These are phyloP conservation scores for Amphimallon solstitiale DNA, from an alignment of 2,888 invertebrate species.

Conservation along the genomic window DNA sequence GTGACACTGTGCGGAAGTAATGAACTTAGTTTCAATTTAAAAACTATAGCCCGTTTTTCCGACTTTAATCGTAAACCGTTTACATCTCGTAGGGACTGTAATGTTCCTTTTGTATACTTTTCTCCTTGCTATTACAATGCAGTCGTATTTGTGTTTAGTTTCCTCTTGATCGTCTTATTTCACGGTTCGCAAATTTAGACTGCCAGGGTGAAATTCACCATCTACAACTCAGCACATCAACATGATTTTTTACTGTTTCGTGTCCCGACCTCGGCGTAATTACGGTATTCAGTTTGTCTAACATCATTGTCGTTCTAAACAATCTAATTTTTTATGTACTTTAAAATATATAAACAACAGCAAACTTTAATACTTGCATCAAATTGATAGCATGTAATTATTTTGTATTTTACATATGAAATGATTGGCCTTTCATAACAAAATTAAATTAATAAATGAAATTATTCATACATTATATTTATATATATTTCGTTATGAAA, in stretches of 20 bases:
- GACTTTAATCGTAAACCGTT: conserved; percentile 30
- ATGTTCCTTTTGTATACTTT: conserved; percentile 8
- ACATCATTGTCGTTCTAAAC: not conserved
- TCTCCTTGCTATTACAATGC: not conserved
- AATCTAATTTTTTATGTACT: not conserved
- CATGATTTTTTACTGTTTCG: conserved; percentile 37
- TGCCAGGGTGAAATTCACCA: conserved; percentile 25
- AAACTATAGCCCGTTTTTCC: conserved; percentile 12
- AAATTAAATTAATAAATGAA: too few relatives aligned
- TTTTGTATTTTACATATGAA: too few relatives aligned
- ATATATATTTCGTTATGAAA: too few relatives aligned
- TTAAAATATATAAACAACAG: not conserved
- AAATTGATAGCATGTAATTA: not conserved
- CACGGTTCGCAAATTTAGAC: conserved; percentile 59
- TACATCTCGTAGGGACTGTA: conserved; percentile 27
- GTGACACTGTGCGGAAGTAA: conserved; percentile 2
- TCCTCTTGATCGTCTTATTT: conserved; percentile 61
- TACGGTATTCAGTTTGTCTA: conserved; percentile 28
- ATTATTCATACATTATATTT: too few relatives aligned
- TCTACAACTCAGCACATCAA: conserved; percentile 36
- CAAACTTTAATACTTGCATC: not conserved
- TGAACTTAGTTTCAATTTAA: conserved; percentile 27
- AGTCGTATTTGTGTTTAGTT: conserved; percentile 50
- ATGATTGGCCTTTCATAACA: too few relatives aligned
- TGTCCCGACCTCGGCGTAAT: conserved; percentile 23